Evolutionary conservation across 2,113 vertebrate genomes (phyloP).

Genomic region (Corythoichthys haematopterus): DNA sequence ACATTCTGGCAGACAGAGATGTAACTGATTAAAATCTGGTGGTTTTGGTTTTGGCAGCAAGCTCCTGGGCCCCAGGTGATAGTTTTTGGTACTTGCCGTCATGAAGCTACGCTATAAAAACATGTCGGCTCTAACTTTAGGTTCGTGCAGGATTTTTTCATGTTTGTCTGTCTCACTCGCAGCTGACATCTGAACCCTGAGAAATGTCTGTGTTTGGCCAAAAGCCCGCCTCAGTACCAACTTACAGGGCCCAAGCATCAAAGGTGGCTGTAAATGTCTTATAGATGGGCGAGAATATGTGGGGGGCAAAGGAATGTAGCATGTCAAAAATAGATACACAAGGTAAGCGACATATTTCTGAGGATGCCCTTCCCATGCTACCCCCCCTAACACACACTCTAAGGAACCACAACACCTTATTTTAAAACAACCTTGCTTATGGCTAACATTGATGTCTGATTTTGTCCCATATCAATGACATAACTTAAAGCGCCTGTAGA

Average conservation of each 20-base stretch:
- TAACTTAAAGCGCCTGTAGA: too few relatives aligned
- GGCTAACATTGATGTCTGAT: background rate
- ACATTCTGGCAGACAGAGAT: too few relatives aligned
- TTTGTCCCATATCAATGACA: too few relatives aligned
- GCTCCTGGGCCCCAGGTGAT: constrained; percentile 46
- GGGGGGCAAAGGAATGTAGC: constrained; percentile 72
- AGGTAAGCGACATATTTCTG: constrained; percentile 52
- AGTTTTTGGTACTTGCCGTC: constrained; percentile 62
- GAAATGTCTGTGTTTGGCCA: constrained; percentile 71
- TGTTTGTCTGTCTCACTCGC: constrained; percentile 70
- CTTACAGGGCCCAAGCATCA: constrained; percentile 69
- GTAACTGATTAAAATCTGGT: constrained; percentile 1
- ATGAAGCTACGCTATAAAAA: constrained; percentile 61
- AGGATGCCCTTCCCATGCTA: constrained; percentile 21
- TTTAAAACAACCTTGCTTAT: background rate
- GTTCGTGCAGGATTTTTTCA: constrained; percentile 47
- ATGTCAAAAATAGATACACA: constrained; percentile 74
- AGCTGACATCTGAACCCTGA: constrained; percentile 73
- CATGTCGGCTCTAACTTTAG: constrained; percentile 62
- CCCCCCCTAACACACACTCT: constrained; percentile 18
- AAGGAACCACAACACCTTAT: background rate
- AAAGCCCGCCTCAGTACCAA: constrained; percentile 50
- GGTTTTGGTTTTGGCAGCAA: constrained; percentile 48
- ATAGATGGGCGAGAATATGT: constrained; percentile 77
- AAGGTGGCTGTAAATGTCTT: constrained; percentile 77